phyloP scores from a whole-genome alignment of 2,797 vertebrate genomes.

The Todus mexicanus region DNA sequence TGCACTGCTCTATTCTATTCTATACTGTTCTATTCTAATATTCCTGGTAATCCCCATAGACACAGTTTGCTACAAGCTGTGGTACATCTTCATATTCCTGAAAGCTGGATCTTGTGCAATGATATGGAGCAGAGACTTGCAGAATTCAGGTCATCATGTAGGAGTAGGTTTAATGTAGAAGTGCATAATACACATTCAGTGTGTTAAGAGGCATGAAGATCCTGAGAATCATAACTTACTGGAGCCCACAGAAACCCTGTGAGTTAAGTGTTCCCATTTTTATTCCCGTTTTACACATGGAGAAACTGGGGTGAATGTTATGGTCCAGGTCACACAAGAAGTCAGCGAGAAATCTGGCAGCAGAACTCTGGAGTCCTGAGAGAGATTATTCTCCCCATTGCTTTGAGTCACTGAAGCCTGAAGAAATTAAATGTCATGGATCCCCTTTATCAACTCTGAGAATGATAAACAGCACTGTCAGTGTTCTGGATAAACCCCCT shows the following conservation, averaged over 20 bases:
- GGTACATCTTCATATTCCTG: background rate
- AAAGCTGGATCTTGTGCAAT: background rate
- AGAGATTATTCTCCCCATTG: background rate
- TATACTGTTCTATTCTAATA: background rate
- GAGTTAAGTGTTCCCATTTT: background rate
- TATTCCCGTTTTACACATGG: background rate
- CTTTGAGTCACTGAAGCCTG: background rate
- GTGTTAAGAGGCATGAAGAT: background rate
- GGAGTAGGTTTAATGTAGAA: background rate
- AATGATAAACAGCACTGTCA: background rate
- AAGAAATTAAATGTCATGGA: background rate
- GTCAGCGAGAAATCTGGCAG: background rate
- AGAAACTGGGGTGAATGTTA: background rate
- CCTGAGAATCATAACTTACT: background rate
- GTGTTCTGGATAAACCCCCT: background rate
- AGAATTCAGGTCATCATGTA: background rate
- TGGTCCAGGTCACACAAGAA: background rate
- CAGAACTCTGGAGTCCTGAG: background rate
- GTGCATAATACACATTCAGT: background rate
- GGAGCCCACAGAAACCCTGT: background rate
- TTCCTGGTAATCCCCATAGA: background rate
- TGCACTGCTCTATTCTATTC: too few relatives aligned
- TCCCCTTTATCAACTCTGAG: background rate
- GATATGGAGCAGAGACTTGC: background rate
- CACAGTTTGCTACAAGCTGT: background rate